A percentile compares a stretch with the other conserved stretches of the same genome.
phyloP scores from a whole-genome alignment of 2,888 invertebrate species.

The Strigamia crassipes region DNA sequence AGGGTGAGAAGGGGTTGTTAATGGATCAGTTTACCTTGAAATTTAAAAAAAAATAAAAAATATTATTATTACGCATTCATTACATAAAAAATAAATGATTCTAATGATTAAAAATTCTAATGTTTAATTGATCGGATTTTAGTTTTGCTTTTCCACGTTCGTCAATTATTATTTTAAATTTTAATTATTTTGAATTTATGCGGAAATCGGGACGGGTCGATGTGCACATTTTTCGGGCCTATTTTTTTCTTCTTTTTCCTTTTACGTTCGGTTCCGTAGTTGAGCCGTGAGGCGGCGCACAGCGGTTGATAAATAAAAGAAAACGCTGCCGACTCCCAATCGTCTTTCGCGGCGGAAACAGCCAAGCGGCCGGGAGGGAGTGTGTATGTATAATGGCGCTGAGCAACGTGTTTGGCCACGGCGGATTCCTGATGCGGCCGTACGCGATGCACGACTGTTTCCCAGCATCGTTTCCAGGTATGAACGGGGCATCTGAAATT shows the following conservation, averaged over 20 bases:
- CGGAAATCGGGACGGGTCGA: neutral
- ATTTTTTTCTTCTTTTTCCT: neutral
- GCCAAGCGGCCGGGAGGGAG: constrained; percentile 8
- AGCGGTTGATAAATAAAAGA: constrained; percentile 40
- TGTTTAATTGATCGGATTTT: neutral
- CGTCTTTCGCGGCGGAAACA: constrained; percentile 36
- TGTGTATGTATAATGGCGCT: constrained; percentile 17
- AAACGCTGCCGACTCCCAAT: constrained; percentile 22
- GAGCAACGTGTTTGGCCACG: constrained; percentile 32
- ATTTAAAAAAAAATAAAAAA: neutral
- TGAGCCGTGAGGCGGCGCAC: constrained; percentile 40
- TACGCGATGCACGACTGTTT: constrained; percentile 36
- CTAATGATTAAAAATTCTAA: neutral
- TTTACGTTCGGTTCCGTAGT: neutral
- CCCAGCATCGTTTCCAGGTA: constrained; percentile 23
- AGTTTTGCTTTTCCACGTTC: neutral
- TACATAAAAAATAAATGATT: neutral
- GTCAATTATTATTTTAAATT: neutral
- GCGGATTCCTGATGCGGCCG: constrained; percentile 32
- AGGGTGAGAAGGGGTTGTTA: constrained; percentile 8
- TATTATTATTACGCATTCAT: neutral
- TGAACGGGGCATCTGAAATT: neutral
- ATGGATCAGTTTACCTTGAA: neutral
- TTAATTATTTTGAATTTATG: neutral
- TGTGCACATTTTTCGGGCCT: neutral